A percentile compares a stretch with the other conserved stretches of the same genome.
Evolutionary conservation across 2,113 vertebrate species (phyloP).

Genomic region (Pangasianodon hypophthalmus): DNA sequence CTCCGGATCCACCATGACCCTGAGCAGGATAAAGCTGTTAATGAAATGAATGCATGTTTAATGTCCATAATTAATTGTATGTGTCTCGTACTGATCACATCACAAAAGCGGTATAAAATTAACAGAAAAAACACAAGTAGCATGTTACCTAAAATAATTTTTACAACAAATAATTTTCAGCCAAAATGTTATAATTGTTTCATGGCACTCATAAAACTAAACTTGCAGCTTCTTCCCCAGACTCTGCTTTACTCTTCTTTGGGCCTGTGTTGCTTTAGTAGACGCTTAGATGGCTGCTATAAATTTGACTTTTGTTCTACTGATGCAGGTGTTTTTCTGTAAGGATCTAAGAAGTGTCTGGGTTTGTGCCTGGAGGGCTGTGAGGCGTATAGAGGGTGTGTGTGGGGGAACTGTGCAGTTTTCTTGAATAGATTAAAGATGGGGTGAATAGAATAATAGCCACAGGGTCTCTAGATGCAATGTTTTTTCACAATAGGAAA

Average conservation of each 20-base stretch:
- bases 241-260: not conserved
- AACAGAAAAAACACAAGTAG: not conserved
- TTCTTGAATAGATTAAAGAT: not conserved
- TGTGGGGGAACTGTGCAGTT: not conserved
- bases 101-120: not conserved
- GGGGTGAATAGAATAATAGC: not conserved
- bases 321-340: constrained; percentile 8
- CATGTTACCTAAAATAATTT: too few species aligned
- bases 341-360: not conserved
- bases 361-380: not conserved
- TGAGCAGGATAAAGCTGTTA: too few species aligned
- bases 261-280: not conserved
- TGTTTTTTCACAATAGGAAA: not conserved
- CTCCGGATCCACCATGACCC: too few species aligned
- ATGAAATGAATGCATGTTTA: too few species aligned
- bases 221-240: not conserved
- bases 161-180: too few species aligned
- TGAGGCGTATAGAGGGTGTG: too few species aligned
- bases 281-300: not conserved
- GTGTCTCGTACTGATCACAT: too few species aligned
- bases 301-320: not conserved
- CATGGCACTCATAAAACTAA: not conserved
- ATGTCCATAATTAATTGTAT: too few species aligned
- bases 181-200: not conserved
- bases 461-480: not conserved